These are phyloP conservation scores for Acholoe squamosa DNA, from an alignment of 2,888 invertebrate genomes.

Conservation along the genomic window DNA sequence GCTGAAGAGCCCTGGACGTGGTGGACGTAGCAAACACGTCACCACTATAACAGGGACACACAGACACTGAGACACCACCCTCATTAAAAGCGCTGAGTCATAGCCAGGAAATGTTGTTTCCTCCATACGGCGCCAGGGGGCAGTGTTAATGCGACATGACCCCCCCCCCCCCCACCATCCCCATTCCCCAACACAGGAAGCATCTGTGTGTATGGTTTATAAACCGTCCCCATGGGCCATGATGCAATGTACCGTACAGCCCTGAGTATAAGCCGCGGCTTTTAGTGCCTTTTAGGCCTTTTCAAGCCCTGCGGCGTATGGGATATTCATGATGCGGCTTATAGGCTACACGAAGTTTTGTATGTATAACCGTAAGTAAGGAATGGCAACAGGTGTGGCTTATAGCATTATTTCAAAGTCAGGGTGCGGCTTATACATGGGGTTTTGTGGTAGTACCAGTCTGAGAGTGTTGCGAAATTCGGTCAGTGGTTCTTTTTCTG, in stretches of 20 bases:
- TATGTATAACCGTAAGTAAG: too few relatives aligned
- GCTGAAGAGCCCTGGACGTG: background rate
- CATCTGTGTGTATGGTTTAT: background rate
- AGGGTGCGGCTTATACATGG: too few relatives aligned
- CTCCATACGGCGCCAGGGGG: background rate
- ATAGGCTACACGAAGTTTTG: too few relatives aligned
- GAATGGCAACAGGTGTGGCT: too few relatives aligned
- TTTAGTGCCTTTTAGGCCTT: too few relatives aligned
- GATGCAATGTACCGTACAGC: slow-evolving; percentile 21
- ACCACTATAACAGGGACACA: background rate
- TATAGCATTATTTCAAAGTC: too few relatives aligned
- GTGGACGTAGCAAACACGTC: background rate
- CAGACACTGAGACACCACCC: slow-evolving; percentile 7
- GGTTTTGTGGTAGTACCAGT: too few relatives aligned
- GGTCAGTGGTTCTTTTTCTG: slow-evolving; percentile 8
- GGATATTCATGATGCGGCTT: too few relatives aligned
- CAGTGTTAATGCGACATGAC: background rate
- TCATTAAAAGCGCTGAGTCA: slow-evolving; percentile 37
- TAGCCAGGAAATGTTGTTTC: slow-evolving; percentile 1
- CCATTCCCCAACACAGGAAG: too few relatives aligned
- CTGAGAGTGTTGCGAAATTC: slow-evolving; percentile 9
- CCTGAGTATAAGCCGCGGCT: too few relatives aligned
- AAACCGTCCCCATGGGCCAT: too few relatives aligned
- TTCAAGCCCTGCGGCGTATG: too few relatives aligned
- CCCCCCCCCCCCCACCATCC: background rate